Conservation (phyloP, 92 coral and sea anemone species). For the Paragorgia papillata region DNA sequence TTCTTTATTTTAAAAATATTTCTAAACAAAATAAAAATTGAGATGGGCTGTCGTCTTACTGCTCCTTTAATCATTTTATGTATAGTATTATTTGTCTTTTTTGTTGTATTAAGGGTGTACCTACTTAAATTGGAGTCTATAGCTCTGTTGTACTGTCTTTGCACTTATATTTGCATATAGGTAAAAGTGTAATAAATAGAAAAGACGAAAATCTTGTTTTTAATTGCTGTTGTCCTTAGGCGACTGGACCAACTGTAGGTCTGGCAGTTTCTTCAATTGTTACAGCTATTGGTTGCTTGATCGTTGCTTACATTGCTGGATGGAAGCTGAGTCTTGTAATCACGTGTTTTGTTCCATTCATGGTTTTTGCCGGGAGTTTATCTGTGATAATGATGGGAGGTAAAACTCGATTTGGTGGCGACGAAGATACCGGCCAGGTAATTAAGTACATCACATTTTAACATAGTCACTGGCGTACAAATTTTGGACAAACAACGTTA, state of each 20-base stretch:
- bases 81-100: no score
- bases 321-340: constrained; percentile 89
- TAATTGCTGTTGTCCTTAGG: constrained; percentile 52
- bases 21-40: no score
- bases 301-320: constrained; percentile 73
- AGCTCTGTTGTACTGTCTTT: no score
- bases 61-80: no score
- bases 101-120: no score
- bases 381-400: constrained; percentile 81
- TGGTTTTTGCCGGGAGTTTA: constrained; percentile 75
- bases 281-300: constrained; percentile 68
- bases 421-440: constrained; percentile 63
- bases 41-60: no score
- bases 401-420: constrained; percentile 49
- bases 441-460: constrained; percentile 60
- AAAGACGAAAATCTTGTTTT: no score
- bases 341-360: constrained; percentile 80
- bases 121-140: no score
- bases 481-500: no score
- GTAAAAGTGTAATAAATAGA: no score
- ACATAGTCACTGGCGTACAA: background rate
- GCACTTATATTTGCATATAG: no score
- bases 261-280: constrained; percentile 66
- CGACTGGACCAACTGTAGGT: constrained; percentile 86
- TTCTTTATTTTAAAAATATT: no score